Evolutionary conservation across 2,888 invertebrate genomes (phyloP).

Genomic region (Amorpha juglandis): DNA sequence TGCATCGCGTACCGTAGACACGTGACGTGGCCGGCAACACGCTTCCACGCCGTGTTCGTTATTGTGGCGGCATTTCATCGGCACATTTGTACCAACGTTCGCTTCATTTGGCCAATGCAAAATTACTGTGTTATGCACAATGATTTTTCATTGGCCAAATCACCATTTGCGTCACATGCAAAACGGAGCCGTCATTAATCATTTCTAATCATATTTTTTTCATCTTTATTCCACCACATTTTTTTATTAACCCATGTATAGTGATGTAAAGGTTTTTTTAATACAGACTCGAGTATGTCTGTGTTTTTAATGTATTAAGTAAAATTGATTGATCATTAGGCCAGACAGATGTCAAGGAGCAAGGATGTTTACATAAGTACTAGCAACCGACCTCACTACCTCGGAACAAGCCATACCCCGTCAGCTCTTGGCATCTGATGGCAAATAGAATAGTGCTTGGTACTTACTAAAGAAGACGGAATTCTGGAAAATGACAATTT

Average conservation of each 20-base stretch:
- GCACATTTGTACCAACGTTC: not conserved
- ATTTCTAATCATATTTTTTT: too few relatives aligned
- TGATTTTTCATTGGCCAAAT: not conserved
- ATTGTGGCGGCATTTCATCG: not conserved
- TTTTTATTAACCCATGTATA: too few relatives aligned
- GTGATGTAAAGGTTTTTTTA: too few relatives aligned
- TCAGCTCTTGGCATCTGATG: not conserved
- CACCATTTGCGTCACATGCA: not conserved
- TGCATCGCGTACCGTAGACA: not conserved
- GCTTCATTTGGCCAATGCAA: not conserved
- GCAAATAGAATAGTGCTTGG: not conserved
- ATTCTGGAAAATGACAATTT: not conserved
- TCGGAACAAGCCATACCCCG: too few relatives aligned
- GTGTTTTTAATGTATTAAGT: too few relatives aligned
- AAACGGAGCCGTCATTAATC: not conserved
- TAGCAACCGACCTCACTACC: too few relatives aligned
- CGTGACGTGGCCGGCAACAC: constrained; percentile 30
- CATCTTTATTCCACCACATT: too few relatives aligned
- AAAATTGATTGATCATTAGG: too few relatives aligned
- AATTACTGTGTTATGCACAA: not conserved
- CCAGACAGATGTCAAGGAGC: too few relatives aligned
- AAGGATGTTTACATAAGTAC: too few relatives aligned
- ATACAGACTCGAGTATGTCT: too few relatives aligned
- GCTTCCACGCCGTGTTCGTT: not conserved
- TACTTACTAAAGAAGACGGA: not conserved